Conservation (phyloP, 1,140 invertebrate genomes). For the Phymastichus coffea region DNA sequence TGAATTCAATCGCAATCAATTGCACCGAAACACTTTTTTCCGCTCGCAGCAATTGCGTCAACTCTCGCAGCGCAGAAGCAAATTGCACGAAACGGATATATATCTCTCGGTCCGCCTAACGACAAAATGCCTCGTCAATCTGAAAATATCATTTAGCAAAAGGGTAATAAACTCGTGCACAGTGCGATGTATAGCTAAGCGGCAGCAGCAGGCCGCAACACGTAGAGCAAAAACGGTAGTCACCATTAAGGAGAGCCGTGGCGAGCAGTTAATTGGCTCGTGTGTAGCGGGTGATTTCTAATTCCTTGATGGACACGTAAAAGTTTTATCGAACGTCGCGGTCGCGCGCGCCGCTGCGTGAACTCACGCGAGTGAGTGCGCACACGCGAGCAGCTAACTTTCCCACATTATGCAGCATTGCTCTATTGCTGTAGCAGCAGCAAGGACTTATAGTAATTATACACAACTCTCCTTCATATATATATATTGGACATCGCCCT, state of each 20-base stretch:
- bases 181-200: not conserved
- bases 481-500: too few relatives aligned
- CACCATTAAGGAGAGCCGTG: too few relatives aligned
- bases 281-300: slow-evolving; percentile 6
- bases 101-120: too few relatives aligned
- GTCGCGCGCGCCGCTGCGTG: not conserved
- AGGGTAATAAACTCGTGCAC: not conserved
- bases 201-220: not conserved
- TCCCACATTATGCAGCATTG: slow-evolving; percentile 24
- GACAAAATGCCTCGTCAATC: not conserved
- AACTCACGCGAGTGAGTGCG: not conserved
- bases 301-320: slow-evolving; percentile 2
- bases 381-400: slow-evolving; percentile 5
- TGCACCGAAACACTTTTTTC: too few relatives aligned
- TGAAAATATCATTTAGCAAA: not conserved
- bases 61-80: too few relatives aligned
- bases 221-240: not conserved
- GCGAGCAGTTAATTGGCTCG: slow-evolving; percentile 16
- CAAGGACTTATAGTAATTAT: too few relatives aligned
- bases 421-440: too few relatives aligned
- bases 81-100: too few relatives aligned
- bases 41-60: too few relatives aligned
- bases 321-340: not conserved
- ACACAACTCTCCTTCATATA: too few relatives aligned
- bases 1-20: too few relatives aligned